These are phyloP conservation scores for Maniola hyperantus DNA, from an alignment of 2,888 invertebrate genomes.

Conservation along the genomic window DNA sequence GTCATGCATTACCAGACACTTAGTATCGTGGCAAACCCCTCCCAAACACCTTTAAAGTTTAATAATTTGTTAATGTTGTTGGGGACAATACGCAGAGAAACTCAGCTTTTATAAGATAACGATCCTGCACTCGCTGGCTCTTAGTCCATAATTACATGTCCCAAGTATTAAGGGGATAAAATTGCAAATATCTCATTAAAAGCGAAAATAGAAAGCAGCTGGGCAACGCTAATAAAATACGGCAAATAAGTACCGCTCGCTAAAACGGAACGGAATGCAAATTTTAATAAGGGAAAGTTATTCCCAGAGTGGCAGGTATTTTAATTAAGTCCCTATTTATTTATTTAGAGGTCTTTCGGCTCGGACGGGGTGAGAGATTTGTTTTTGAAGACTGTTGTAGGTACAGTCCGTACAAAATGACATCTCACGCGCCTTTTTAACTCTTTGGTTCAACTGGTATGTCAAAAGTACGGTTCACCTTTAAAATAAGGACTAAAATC, in stretches of 20 bases:
- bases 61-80: too few relatives aligned
- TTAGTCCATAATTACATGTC: neutral
- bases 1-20: too few relatives aligned
- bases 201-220: conserved; percentile 29
- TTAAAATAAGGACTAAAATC: too few relatives aligned
- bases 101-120: too few relatives aligned
- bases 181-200: conserved; percentile 29
- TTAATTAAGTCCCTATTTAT: conserved; percentile 42
- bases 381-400: conserved; percentile 7
- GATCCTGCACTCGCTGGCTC: too few relatives aligned
- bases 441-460: too few relatives aligned
- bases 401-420: too few relatives aligned
- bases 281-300: conserved; percentile 44
- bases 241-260: conserved; percentile 35
- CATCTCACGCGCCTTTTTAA: too few relatives aligned
- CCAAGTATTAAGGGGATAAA: conserved; percentile 8
- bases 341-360: conserved; percentile 36
- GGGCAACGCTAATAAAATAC: conserved; percentile 36
- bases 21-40: too few relatives aligned
- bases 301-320: conserved; percentile 42
- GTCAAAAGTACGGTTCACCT: too few relatives aligned
- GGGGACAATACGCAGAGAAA: too few relatives aligned
- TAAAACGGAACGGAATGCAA: conserved; percentile 37
- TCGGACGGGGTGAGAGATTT: conserved; percentile 28
- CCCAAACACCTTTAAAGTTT: too few relatives aligned